phyloP scores from a whole-genome alignment of 2,797 vertebrate species.

The Muraenolepis orangiensis region DNA sequence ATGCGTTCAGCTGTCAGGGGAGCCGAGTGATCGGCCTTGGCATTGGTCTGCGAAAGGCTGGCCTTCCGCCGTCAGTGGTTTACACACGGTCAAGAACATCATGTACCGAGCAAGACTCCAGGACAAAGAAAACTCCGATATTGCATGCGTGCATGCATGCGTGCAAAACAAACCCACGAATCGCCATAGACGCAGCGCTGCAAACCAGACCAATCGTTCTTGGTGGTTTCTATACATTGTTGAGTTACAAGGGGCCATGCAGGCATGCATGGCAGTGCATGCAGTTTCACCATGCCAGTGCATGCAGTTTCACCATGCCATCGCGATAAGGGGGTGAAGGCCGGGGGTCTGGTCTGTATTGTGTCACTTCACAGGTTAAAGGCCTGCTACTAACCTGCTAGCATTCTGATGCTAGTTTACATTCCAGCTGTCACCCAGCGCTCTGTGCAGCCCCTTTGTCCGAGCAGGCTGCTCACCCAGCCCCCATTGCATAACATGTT shows the following conservation, averaged over 20 bases:
- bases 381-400: slow-evolving; percentile 13
- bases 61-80: slow-evolving; percentile 48
- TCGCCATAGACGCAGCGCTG: not conserved
- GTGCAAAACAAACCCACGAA: not conserved
- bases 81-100: slow-evolving; percentile 63
- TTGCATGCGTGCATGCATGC: no score
- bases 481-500: slow-evolving; percentile 70
- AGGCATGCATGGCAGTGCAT: no score
- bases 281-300: not conserved
- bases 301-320: not conserved
- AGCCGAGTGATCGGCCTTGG: slow-evolving; percentile 47
- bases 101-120: slow-evolving; percentile 52
- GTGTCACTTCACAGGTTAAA: not conserved
- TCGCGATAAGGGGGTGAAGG: not conserved
- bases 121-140: not conserved
- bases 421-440: slow-evolving; percentile 35
- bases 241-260: not conserved
- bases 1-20: slow-evolving; percentile 7
- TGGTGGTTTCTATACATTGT: not conserved
- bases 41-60: slow-evolving; percentile 33
- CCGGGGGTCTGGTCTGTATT: slow-evolving; percentile 8
- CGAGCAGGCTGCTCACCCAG: slow-evolving; percentile 40
- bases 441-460: slow-evolving; percentile 52
- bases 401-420: slow-evolving; percentile 17
- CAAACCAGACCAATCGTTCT: not conserved